Conservation (phyloP, 2,113 vertebrate genomes). For the Odobenus rosmarus region DNA sequence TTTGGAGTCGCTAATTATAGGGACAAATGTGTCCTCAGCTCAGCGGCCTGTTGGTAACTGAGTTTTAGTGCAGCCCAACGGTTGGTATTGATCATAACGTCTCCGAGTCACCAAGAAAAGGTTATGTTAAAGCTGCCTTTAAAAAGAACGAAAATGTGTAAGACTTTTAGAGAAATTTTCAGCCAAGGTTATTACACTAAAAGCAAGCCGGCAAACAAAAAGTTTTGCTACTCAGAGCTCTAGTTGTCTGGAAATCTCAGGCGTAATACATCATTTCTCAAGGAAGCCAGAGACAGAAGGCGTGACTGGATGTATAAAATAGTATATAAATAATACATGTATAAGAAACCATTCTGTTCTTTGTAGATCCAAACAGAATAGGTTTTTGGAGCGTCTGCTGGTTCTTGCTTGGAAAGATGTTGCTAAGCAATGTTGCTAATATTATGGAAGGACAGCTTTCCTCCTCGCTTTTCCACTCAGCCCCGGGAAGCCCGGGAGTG, state of each 20-base stretch:
- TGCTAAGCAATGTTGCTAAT: conserved; percentile 79
- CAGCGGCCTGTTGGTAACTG: background rate
- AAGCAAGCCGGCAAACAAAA: conserved; percentile 19
- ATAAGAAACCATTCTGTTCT: conserved; percentile 58
- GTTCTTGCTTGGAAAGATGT: conserved; percentile 68
- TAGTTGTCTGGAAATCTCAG: conserved; percentile 44
- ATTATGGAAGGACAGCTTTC: conserved; percentile 70
- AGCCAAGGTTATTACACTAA: conserved; percentile 33
- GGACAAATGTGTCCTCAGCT: background rate
- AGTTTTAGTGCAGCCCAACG: background rate
- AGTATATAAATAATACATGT: conserved; percentile 65
- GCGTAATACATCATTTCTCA: background rate
- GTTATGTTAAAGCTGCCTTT: conserved; percentile 38
- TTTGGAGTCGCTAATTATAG: background rate
- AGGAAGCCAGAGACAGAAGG: conserved; percentile 56
- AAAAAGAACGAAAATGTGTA: background rate
- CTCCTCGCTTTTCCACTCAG: conserved; percentile 30
- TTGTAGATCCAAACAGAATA: conserved; percentile 59
- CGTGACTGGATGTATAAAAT: conserved; percentile 32
- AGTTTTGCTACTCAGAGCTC: conserved; percentile 41
- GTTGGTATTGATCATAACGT: background rate
- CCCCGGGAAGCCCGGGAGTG: background rate
- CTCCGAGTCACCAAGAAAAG: conserved; percentile 40
- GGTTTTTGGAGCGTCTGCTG: conserved; percentile 66
- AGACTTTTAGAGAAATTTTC: conserved; percentile 29